These are phyloP conservation scores for Globicephala melas DNA, from an alignment of 2,113 vertebrate species.

Conservation along the genomic window DNA sequence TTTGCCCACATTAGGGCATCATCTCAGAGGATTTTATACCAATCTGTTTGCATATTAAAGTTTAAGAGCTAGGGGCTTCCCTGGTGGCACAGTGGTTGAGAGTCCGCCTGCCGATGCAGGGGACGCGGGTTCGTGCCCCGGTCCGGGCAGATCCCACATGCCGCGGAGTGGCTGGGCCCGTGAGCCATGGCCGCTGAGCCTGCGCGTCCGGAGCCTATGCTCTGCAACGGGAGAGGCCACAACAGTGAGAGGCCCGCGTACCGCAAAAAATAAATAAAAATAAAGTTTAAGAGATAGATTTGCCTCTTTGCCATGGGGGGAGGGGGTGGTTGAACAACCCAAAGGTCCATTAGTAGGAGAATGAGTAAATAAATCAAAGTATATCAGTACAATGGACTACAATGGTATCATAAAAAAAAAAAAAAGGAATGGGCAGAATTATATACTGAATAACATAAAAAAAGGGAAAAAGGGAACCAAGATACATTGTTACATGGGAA, in stretches of 20 bases:
- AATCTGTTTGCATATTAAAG: constrained; percentile 21
- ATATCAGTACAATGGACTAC: background rate
- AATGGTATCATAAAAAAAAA: background rate
- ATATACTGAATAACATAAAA: background rate
- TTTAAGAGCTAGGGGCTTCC: background rate
- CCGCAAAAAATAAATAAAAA: too few relatives aligned
- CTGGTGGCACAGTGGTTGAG: too few relatives aligned
- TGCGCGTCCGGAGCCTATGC: too few relatives aligned
- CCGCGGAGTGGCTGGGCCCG: too few relatives aligned
- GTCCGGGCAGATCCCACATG: too few relatives aligned
- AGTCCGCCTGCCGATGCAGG: too few relatives aligned
- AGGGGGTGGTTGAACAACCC: background rate
- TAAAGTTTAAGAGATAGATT: constrained; percentile 14
- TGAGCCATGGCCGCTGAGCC: too few relatives aligned
- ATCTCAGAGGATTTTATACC: constrained; percentile 2
- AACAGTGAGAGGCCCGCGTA: too few relatives aligned
- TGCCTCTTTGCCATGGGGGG: background rate
- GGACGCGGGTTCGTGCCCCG: too few relatives aligned
- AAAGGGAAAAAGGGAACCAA: background rate
- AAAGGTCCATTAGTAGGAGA: background rate
- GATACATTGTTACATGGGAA: background rate
- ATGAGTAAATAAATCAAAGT: background rate
- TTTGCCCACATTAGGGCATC: background rate
- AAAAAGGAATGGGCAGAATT: background rate
- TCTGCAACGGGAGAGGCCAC: too few relatives aligned